Base-by-base conservation (phyloP, 2,113 vertebrate species). In the Coryphaenoides rupestris region DNA sequence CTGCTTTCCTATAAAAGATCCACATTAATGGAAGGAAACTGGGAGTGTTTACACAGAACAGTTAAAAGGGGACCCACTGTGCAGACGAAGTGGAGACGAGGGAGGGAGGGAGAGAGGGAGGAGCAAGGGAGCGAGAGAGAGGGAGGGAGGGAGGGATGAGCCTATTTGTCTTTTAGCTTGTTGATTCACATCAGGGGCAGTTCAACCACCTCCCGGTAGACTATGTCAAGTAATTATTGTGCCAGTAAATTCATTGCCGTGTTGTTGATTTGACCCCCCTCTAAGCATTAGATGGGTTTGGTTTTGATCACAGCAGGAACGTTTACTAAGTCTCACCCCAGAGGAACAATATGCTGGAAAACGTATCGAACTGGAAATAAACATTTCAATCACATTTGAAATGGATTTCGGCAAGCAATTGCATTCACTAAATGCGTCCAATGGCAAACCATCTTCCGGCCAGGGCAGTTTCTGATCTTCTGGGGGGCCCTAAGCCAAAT, bases 41-140 rank as follows among this genome's bases (percentile, higher is more conserved):
- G 61, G 62, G 47, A 62, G 55, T 63, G n/a, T 63, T 66, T 80
- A 69, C 59, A 65, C 50, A 49, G 47, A 26, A 22, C 53, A 28
- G 55, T 62, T 62, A 50, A 68, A 19, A 53, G 24, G 62, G 33
- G 9, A 66, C 9, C 21, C 23, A 53, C 49, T 9, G n/a, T n/a
- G 19, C 60, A 24, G 19, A 47, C 50, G 16, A 16, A n/a, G 15
- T 55, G 23, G 16, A 55, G 53, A 53, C 24, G 24, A 26, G 3
- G 24, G 24, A 26, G 24, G 24, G 14, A 14, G 1, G 46, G 4
- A 40, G 46, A 26, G 17, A 17, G 24, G 24, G 3, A 26, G 19
- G 55, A n/a, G n/a, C n/a, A n/a, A n/a, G 19, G 19, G 26, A 22
- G 47, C 1, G n/a, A 4, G 58, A 17, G 9, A 4, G 53, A 55